These are phyloP conservation scores for Rallus crepitans DNA, from an alignment of 2,797 vertebrate species.

Conservation along the genomic window DNA sequence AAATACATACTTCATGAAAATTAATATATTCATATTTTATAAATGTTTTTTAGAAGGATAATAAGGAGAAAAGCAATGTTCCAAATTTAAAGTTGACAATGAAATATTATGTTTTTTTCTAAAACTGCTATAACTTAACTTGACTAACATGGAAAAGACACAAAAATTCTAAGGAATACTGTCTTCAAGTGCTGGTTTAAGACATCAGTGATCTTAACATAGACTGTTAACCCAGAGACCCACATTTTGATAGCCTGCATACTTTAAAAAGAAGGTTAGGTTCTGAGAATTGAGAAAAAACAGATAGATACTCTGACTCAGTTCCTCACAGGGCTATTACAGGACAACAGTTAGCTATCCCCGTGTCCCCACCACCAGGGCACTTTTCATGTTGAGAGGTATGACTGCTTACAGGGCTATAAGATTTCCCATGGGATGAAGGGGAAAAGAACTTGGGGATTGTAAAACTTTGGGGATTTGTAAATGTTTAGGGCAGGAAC, in stretches of 20 bases:
- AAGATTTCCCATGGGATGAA: not conserved
- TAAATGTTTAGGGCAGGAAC: not conserved
- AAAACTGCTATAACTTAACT: not conserved
- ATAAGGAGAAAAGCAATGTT: not conserved
- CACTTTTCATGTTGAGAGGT: not conserved
- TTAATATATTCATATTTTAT: not conserved
- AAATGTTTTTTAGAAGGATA: not conserved
- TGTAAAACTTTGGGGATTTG: no score
- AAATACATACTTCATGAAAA: not conserved
- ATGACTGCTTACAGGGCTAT: not conserved
- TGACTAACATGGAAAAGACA: not conserved
- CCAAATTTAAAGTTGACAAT: not conserved
- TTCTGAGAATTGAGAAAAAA: not conserved
- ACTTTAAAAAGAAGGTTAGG: not conserved
- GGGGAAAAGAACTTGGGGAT: not conserved
- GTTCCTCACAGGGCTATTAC: not conserved
- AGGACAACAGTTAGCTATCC: rapidly evolving
- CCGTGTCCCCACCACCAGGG: not conserved
- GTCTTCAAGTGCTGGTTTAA: not conserved
- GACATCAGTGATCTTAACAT: not conserved
- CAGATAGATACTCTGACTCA: not conserved
- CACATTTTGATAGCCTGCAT: not conserved
- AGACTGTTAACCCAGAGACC: not conserved
- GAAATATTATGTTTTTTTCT: not conserved
- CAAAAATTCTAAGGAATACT: not conserved